phyloP scores from a whole-genome alignment of 2,113 vertebrate genomes.

The Ciconia stormi region DNA sequence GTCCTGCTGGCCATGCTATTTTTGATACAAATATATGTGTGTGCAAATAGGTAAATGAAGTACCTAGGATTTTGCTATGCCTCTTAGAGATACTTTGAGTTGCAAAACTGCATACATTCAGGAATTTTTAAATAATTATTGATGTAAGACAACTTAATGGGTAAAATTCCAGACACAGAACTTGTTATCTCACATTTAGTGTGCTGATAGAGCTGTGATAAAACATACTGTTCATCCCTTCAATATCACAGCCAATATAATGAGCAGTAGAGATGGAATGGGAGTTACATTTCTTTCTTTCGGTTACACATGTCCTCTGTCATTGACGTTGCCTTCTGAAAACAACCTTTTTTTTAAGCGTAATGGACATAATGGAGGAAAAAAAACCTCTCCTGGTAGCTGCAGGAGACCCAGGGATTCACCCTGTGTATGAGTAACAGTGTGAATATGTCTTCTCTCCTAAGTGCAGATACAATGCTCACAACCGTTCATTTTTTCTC shows the following conservation, averaged over 20 bases:
- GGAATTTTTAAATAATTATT: background rate
- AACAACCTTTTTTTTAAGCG: background rate
- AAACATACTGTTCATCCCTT: background rate
- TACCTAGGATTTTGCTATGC: background rate
- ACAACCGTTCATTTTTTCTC: background rate
- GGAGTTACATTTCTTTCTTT: background rate
- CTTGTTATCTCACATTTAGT: background rate
- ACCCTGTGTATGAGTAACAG: background rate
- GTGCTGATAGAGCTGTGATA: background rate
- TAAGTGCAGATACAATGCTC: background rate
- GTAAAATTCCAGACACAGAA: background rate
- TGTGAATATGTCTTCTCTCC: background rate
- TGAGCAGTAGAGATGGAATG: background rate
- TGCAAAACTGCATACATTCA: background rate
- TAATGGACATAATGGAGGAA: background rate
- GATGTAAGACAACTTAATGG: background rate
- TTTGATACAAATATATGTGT: background rate
- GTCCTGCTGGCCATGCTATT: too few species aligned
- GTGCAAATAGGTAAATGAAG: background rate
- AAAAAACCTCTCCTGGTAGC: background rate
- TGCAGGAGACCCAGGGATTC: background rate
- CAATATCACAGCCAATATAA: background rate
- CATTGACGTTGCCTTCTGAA: background rate
- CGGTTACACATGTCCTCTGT: rapidly evolving
- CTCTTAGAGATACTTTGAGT: background rate